A percentile compares a stretch with the other conserved stretches of the same genome.
These are phyloP conservation scores for Salvelinus fontinalis DNA, from an alignment of 2,113 vertebrate genomes.

Conservation along the genomic window DNA sequence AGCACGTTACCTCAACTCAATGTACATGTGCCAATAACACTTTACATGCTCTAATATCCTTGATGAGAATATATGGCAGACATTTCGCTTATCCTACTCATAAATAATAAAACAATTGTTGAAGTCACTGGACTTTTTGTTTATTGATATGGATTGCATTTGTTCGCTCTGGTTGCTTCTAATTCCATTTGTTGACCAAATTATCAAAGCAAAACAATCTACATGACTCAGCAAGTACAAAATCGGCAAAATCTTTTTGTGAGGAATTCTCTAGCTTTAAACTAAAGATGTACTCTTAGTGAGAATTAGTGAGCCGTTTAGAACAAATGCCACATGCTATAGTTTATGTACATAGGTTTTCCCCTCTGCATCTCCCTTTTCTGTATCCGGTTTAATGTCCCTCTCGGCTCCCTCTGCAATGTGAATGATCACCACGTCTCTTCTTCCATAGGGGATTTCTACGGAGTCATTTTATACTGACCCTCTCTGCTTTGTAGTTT, in stretches of 20 bases:
- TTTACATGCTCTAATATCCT: background rate
- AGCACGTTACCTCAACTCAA: conserved; percentile 64
- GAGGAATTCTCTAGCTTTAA: background rate
- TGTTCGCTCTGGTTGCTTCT: background rate
- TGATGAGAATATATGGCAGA: background rate
- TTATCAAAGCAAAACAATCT: background rate
- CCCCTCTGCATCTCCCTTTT: background rate
- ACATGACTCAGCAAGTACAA: too few species aligned
- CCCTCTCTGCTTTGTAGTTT: conserved; percentile 60
- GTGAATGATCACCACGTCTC: conserved; percentile 67
- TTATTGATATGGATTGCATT: background rate
- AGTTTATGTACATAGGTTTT: conserved; percentile 1
- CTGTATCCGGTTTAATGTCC: conserved; percentile 21
- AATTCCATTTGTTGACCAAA: conserved; percentile 5
- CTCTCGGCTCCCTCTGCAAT: conserved; percentile 54
- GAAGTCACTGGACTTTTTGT: background rate
- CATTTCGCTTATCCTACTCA: background rate
- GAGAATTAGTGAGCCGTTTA: too few species aligned
- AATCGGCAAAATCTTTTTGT: background rate
- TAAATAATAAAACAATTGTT: background rate
- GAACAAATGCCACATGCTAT: background rate
- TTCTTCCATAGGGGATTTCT: conserved; percentile 51
- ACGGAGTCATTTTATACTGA: conserved; percentile 65
- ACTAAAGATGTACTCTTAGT: too few species aligned
- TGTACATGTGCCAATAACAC: conserved; percentile 49